phyloP scores from a whole-genome alignment of 2,888 invertebrate genomes.

The Tetropium fuscum region DNA sequence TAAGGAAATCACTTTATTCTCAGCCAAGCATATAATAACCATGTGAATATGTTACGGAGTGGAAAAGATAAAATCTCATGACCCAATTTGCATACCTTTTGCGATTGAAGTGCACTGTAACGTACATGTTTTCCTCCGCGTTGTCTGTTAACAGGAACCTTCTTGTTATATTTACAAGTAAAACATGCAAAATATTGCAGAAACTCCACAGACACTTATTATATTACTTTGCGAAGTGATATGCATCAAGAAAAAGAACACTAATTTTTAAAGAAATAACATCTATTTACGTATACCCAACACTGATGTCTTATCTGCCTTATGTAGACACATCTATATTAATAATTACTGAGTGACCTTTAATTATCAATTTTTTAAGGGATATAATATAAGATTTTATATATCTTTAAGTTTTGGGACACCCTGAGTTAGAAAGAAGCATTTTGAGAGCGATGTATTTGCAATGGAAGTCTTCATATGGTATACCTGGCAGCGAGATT shows the following conservation, averaged over 20 bases:
- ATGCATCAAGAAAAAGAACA: constrained; percentile 12
- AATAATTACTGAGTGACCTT: too few relatives aligned
- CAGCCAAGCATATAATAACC: constrained; percentile 46
- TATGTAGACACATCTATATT: constrained; percentile 19
- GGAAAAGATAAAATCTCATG: constrained; percentile 41
- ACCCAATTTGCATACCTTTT: constrained; percentile 43
- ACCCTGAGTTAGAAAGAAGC: too few relatives aligned
- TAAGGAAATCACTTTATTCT: constrained; percentile 42
- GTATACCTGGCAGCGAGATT: too few relatives aligned
- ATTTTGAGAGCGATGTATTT: too few relatives aligned
- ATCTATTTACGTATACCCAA: constrained; percentile 17
- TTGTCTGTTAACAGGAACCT: constrained; percentile 29
- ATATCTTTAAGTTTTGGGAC: too few relatives aligned
- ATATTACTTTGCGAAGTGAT: constrained; percentile 14
- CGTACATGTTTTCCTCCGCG: constrained; percentile 23
- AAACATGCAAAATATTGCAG: constrained; percentile 21
- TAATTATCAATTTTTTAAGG: too few relatives aligned
- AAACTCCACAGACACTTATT: constrained; percentile 8
- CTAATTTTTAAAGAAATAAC: constrained; percentile 12
- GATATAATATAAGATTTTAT: too few relatives aligned
- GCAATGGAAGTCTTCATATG: too few relatives aligned
- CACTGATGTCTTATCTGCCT: too few relatives aligned
- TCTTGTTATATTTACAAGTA: constrained; percentile 22
- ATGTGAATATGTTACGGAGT: constrained; percentile 46
- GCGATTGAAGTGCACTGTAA: constrained; percentile 32